Percentiles rank a stretch among this genome's conserved stretches.
phyloP scores from a whole-genome alignment of 2,888 invertebrate genomes.

The Apoderus coryli region DNA sequence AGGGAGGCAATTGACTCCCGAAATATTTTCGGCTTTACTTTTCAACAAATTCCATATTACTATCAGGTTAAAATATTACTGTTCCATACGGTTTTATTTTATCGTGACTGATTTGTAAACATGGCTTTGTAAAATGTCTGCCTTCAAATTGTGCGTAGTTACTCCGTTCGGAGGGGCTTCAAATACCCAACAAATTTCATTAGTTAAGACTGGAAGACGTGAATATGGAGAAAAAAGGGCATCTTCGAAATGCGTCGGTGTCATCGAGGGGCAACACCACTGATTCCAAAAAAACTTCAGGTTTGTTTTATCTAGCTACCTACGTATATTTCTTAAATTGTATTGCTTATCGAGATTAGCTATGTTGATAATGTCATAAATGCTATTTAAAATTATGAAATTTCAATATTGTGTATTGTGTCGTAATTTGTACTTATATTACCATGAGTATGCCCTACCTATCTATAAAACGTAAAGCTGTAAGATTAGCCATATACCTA shows the following conservation, averaged over 20 bases:
- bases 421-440: too few relatives aligned
- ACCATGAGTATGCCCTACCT: too few relatives aligned
- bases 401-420: too few relatives aligned
- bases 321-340: too few relatives aligned
- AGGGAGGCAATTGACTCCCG: conserved; percentile 48
- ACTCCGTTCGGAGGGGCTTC: conserved; percentile 59
- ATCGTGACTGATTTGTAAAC: too few relatives aligned
- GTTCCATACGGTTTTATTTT: too few relatives aligned
- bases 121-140: conserved; percentile 76
- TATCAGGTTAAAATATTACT: too few relatives aligned
- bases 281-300: conserved; percentile 52
- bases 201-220: conserved; percentile 28
- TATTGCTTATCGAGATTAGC: too few relatives aligned
- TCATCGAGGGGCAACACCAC: conserved; percentile 53
- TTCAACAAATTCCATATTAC: conserved; percentile 29
- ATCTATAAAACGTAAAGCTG: too few relatives aligned
- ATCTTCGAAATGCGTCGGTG: conserved; percentile 48
- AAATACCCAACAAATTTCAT: conserved; percentile 36
- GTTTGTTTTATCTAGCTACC: conserved; percentile 10
- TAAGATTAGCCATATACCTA: too few relatives aligned
- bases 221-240: conserved; percentile 66
- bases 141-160: conserved; percentile 48
- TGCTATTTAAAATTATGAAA: too few relatives aligned
- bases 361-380: too few relatives aligned
- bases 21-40: conserved; percentile 30